A percentile compares a stretch with the other conserved stretches of the same genome.
These are phyloP conservation scores for Struthio camelus DNA, from an alignment of 2,113 vertebrate genomes.

Conservation along the genomic window DNA sequence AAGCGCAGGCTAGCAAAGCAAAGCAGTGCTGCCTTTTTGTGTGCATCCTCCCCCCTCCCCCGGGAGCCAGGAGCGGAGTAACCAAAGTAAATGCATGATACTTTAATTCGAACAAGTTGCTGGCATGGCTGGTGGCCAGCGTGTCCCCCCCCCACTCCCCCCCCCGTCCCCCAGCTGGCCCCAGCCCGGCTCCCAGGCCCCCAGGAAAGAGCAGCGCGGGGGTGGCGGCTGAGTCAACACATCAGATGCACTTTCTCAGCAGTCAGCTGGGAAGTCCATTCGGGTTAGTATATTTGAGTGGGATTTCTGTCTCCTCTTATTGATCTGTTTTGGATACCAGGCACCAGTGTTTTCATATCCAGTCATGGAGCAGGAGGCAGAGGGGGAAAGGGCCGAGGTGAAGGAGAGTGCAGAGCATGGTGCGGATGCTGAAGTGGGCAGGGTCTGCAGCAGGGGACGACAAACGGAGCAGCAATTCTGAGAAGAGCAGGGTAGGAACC, in stretches of 20 bases:
- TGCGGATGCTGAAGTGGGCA: neutral
- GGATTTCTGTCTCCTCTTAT: neutral
- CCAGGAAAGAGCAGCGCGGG: neutral
- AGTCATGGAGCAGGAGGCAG: neutral
- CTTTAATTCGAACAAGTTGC: neutral
- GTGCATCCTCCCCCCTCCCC: neutral
- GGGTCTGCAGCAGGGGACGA: accelerated
- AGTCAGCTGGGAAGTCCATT: neutral
- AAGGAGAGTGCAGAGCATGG: neutral
- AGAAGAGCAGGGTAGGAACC: neutral
- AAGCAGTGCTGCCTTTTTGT: neutral
- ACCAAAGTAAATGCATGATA: neutral
- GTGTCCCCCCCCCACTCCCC: neutral
- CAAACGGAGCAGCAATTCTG: accelerated
- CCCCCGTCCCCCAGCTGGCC: neutral
- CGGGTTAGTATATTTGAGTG: neutral
- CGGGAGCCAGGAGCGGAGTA: neutral
- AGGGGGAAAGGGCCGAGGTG: neutral
- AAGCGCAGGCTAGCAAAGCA: neutral
- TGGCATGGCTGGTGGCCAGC: neutral
- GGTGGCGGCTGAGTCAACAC: neutral
- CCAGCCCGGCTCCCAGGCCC: neutral
- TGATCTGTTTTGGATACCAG: neutral
- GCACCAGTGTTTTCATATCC: neutral
- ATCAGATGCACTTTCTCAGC: neutral